Conservation (phyloP, 2,888 invertebrate genomes). For the Thymelicus lineola region DNA sequence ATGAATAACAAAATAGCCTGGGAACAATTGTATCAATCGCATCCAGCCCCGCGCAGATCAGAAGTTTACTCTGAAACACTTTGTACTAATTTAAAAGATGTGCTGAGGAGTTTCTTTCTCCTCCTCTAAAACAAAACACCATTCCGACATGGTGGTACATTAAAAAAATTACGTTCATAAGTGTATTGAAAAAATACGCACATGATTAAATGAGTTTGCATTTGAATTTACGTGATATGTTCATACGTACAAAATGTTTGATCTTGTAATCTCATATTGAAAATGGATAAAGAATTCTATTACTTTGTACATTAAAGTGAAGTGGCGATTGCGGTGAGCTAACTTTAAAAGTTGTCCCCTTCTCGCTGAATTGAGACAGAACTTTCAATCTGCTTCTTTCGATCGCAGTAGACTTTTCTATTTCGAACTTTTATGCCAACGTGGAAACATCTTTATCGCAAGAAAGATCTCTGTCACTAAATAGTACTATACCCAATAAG, state of each 20-base stretch:
- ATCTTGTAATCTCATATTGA: not conserved
- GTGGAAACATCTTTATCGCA: constrained; percentile 34
- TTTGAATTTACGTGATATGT: not conserved
- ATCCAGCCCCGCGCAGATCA: too few species aligned
- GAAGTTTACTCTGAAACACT: too few species aligned
- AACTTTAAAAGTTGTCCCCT: constrained; percentile 32
- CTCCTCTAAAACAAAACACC: too few species aligned
- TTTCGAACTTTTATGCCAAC: constrained; percentile 28
- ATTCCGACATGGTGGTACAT: too few species aligned
- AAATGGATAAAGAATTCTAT: not conserved
- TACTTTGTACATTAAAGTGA: constrained; percentile 18
- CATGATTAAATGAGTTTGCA: too few species aligned
- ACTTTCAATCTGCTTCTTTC: constrained; percentile 36
- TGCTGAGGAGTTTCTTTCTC: too few species aligned
- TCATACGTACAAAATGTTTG: not conserved
- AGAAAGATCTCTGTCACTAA: not conserved
- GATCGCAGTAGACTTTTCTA: constrained; percentile 21
- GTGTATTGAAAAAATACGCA: too few species aligned
- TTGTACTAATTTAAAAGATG: too few species aligned
- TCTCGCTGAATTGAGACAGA: constrained; percentile 33
- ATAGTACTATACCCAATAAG: too few species aligned
- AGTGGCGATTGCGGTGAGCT: constrained; percentile 36
- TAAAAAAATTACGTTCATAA: too few species aligned
- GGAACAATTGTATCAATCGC: too few species aligned
- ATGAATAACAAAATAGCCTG: too few species aligned